Evolutionary conservation across 2,888 invertebrate species (phyloP), one percentile per base, ranked within the genome.

Genomic region (Eristalis arbustorum): DNA sequence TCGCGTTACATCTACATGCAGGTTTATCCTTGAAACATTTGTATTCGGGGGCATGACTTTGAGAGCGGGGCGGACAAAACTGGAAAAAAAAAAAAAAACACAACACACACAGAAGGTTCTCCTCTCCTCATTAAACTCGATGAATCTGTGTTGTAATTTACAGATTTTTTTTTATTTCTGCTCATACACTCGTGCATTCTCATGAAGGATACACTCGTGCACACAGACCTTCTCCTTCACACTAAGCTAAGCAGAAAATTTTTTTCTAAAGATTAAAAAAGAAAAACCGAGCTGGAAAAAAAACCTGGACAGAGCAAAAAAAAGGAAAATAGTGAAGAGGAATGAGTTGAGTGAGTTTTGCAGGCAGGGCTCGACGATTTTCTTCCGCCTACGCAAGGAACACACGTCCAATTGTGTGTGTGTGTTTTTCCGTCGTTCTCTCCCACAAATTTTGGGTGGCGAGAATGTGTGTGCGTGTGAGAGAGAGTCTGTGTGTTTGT

Each of bases 71-170:
- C 25, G 68, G 77, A 25, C 25, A 85, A 82, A 69, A 85, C n/a
- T n/a, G n/a, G n/a, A n/a, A n/a, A n/a, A n/a, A n/a, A n/a, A n/a
- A n/a, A n/a, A n/a, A n/a, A n/a, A n/a, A n/a, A n/a, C n/a, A n/a
- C n/a, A n/a, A n/a, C n/a, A n/a, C n/a, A n/a, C n/a, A n/a, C 74
- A 82, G 69, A 85, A 68, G 61, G 18, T 73, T 28, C 68, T 77
- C 71, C 62, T 73, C 71, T 78, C 82, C 42, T 85, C 85, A 82
- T 85, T 85, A 74, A 82, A 78, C 85, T 82, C 85, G 77, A 82
- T 85, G 85, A 77, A 85, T 77, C 82, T 77, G 82, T 77, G 82
- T 82, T 85, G 85, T 77, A 67, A 64, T 85, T 85, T 82, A 74
- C 40, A 85, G 56, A 37, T 64, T 85, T 77, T 85, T n/a, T n/a